Conservation (phyloP, 1,140 invertebrate genomes). For the Nasonia vitripennis region DNA sequence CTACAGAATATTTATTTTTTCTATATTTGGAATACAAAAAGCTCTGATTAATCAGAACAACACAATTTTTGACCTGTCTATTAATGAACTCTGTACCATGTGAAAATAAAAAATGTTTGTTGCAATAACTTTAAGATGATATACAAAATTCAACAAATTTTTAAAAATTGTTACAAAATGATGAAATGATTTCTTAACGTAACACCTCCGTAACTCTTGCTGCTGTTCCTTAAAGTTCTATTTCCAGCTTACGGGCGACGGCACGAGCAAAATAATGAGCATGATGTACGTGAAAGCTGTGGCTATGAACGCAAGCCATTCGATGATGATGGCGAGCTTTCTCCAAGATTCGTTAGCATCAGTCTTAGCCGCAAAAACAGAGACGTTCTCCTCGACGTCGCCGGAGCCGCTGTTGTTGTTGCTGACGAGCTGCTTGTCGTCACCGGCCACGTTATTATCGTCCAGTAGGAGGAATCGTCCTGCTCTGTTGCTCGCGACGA, state of each 20-base stretch:
- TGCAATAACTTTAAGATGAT: too few relatives aligned
- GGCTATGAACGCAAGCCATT: conserved; percentile 62
- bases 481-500: conserved; percentile 59
- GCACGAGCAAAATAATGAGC: conserved; percentile 59
- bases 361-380: conserved; percentile 55
- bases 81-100: too few relatives aligned
- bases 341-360: conserved; percentile 57
- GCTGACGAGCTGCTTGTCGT: too few relatives aligned
- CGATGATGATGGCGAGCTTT: conserved; percentile 62
- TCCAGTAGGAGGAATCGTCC: conserved; percentile 59
- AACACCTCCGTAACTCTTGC: too few relatives aligned
- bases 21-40: too few relatives aligned
- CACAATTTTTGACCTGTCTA: too few relatives aligned
- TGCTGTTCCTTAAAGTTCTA: not conserved
- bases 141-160: not conserved
- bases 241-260: not conserved
- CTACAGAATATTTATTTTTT: too few relatives aligned
- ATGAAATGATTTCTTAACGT: too few relatives aligned
- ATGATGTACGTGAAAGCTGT: conserved; percentile 60
- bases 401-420: not conserved
- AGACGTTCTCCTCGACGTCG: conserved; percentile 6
- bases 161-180: not conserved
- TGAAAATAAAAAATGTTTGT: too few relatives aligned
- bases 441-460: not conserved
- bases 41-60: too few relatives aligned